These are phyloP conservation scores for Balanococcus diminutus DNA, from an alignment of 2,888 invertebrate species.

Conservation along the genomic window DNA sequence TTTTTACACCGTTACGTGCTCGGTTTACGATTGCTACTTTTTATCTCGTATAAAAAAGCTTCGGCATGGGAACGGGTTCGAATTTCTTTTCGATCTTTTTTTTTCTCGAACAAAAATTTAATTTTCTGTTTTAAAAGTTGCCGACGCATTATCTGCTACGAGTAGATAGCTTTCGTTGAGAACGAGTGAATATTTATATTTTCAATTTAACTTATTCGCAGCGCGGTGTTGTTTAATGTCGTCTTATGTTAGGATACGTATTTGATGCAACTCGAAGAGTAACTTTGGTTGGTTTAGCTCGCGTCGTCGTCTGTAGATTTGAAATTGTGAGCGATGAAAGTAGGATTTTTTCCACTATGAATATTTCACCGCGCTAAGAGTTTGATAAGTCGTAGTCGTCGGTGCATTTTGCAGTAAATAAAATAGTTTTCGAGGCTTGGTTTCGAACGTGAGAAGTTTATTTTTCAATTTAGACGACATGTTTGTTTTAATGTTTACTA, in stretches of 20 bases:
- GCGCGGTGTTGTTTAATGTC: background rate
- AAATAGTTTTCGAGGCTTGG: too few relatives aligned
- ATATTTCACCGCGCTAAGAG: background rate
- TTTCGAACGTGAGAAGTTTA: too few relatives aligned
- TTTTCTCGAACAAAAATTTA: background rate
- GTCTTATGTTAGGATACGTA: background rate
- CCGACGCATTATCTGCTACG: background rate
- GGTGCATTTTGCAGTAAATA: too few relatives aligned
- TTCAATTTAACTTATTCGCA: slow-evolving; percentile 2
- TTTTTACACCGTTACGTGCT: slow-evolving; percentile 8
- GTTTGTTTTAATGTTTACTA: too few relatives aligned
- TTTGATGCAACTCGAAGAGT: background rate
- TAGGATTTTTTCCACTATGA: background rate
- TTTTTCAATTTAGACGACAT: too few relatives aligned
- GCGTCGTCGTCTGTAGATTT: background rate
- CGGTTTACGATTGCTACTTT: background rate
- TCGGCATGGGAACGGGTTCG: background rate
- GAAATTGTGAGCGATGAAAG: too few relatives aligned
- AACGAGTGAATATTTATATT: background rate
- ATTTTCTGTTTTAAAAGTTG: slow-evolving; percentile 5
- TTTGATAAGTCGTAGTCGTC: too few relatives aligned
- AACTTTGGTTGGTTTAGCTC: background rate
- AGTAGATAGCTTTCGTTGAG: background rate
- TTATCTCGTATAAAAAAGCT: background rate
- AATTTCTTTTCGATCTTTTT: background rate